phyloP scores from a whole-genome alignment of 2,113 vertebrate species.

The Myotis brandtii region DNA sequence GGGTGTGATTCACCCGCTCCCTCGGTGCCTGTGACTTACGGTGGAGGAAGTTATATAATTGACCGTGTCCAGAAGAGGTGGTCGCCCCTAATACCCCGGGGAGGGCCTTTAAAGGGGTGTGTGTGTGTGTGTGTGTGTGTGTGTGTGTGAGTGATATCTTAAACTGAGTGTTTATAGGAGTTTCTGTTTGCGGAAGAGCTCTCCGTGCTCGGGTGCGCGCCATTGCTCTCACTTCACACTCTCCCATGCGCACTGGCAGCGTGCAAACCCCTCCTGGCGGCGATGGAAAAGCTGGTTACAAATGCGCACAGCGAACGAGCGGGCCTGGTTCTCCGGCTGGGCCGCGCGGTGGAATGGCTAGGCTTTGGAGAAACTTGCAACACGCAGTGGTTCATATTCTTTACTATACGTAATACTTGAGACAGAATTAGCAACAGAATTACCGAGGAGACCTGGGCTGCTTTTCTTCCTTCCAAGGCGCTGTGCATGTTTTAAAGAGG shows the following conservation, averaged over 20 bases:
- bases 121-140: too few species aligned
- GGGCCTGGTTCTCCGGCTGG: too few species aligned
- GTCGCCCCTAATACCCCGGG: not conserved
- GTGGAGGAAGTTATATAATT: constrained; percentile 11
- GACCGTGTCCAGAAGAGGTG: not conserved
- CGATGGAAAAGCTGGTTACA: constrained; percentile 25
- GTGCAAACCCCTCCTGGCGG: not conserved
- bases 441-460: not conserved
- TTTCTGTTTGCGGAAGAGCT: constrained; percentile 64
- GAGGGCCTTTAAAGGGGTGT: not conserved
- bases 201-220: not conserved
- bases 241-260: not conserved
- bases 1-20: not conserved
- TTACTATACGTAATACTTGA: not conserved
- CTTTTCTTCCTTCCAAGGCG: not conserved
- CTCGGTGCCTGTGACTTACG: constrained; percentile 10
- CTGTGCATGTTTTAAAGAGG: constrained; percentile 39
- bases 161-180: constrained; percentile 53
- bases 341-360: not conserved
- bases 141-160: constrained; percentile 33
- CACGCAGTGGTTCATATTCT: not conserved
- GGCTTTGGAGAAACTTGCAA: constrained; percentile 48
- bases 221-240: constrained; percentile 29
- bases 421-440: constrained; percentile 65
- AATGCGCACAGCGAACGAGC: constrained; percentile 59